Evolutionary conservation across 1,140 invertebrate species (phyloP).

Genomic region (Drosophila setifemur): DNA sequence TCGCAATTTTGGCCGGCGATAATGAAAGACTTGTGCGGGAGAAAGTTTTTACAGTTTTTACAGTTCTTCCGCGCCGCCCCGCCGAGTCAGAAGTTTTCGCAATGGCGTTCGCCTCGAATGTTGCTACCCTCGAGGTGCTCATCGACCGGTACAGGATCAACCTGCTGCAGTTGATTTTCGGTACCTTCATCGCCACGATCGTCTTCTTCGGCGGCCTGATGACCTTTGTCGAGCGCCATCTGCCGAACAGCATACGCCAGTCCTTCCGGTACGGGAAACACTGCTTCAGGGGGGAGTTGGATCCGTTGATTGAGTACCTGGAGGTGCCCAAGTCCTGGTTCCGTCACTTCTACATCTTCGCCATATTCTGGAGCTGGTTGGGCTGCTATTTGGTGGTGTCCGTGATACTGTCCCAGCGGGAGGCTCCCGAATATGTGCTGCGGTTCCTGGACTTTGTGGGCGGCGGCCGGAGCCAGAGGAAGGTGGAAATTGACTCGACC

Average conservation of each 20-base stretch:
- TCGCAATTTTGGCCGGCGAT: neutral
- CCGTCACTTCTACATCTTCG: constrained; percentile 89
- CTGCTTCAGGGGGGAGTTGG: constrained; percentile 83
- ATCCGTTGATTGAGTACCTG: constrained; percentile 83
- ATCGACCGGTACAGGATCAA: constrained; percentile 82
- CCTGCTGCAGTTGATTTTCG: constrained; percentile 84
- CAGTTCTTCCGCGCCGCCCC: constrained; percentile 7
- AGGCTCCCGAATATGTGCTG: constrained; percentile 83
- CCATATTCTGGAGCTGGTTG: constrained; percentile 84
- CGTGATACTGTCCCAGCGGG: constrained; percentile 82
- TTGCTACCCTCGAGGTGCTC: constrained; percentile 7
- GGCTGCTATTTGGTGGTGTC: constrained; percentile 83
- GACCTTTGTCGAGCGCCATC: constrained; percentile 85
- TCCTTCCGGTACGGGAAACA: constrained; percentile 88
- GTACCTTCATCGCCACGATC: constrained; percentile 83
- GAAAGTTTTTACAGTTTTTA: constrained; percentile 37
- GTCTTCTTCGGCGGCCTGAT: constrained; percentile 85
- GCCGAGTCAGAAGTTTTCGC: constrained; percentile 5
- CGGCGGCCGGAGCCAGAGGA: constrained; percentile 82
- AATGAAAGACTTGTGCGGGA: neutral
- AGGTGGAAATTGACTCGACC: constrained; percentile 84
- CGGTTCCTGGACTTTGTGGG: constrained; percentile 83
- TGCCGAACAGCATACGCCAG: constrained; percentile 86
- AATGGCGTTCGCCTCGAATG: constrained; percentile 42
- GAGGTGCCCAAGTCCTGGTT: constrained; percentile 90